These are phyloP conservation scores for Euzophera pinguis DNA, from an alignment of 2,888 invertebrate species.

Conservation along the genomic window DNA sequence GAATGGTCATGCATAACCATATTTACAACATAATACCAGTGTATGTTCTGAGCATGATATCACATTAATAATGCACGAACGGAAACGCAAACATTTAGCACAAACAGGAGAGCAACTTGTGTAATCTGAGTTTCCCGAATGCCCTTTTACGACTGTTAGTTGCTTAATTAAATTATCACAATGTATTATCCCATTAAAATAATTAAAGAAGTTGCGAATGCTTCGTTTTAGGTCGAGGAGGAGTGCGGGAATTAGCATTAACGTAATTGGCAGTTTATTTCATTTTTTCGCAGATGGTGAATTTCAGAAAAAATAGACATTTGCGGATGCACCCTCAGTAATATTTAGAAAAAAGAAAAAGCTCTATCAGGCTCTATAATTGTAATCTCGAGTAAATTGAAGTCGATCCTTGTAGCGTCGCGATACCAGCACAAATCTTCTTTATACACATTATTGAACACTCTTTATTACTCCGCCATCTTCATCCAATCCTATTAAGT, in stretches of 20 bases:
- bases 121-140: constrained; percentile 31
- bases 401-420: constrained; percentile 56
- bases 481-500: constrained; percentile 76
- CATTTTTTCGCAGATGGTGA: constrained; percentile 22
- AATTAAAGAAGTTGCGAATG: constrained; percentile 47
- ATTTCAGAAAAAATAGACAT: constrained; percentile 16
- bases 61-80: constrained; percentile 20
- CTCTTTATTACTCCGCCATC: constrained; percentile 76
- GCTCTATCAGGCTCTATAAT: constrained; percentile 43
- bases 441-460: constrained; percentile 76
- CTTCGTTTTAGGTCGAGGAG: constrained; percentile 27
- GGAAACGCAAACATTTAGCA: constrained; percentile 25
- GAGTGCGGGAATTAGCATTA: constrained; percentile 22
- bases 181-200: constrained; percentile 54
- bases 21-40: constrained; percentile 9
- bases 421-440: constrained; percentile 53
- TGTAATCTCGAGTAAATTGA: constrained; percentile 61
- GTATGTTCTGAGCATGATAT: constrained; percentile 12
- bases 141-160: constrained; percentile 42
- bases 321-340: constrained; percentile 14
- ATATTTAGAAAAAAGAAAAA: constrained; percentile 33
- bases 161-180: constrained; percentile 52
- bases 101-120: constrained; percentile 22
- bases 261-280: constrained; percentile 23
- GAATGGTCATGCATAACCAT: constrained; percentile 24